Evolutionary conservation across 2,797 vertebrate genomes (phyloP).

Genomic region (Cryptoblepharus egeriae): DNA sequence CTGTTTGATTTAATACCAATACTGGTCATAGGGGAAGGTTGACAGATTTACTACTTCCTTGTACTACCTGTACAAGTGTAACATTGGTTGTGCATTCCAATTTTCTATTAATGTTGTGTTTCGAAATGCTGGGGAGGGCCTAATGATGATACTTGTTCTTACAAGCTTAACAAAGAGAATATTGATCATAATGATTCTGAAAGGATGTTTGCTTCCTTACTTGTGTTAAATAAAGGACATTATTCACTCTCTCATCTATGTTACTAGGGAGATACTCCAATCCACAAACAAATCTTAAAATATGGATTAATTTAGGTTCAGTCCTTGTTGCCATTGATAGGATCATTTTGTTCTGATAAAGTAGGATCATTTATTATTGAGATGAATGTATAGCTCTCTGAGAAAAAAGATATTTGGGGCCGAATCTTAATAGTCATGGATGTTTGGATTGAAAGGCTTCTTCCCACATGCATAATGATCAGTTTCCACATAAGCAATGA

Average conservation of each 20-base stretch:
- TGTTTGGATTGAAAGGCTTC: background rate
- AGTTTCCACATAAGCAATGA: background rate
- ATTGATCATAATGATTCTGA: background rate
- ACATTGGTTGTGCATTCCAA: too few relatives aligned
- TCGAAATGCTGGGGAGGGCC: background rate
- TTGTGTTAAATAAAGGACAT: rapidly evolving
- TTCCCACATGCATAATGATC: background rate
- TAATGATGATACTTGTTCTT: background rate
- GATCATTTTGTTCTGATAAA: background rate
- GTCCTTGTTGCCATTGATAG: background rate
- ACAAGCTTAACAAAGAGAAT: background rate
- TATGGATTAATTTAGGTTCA: background rate
- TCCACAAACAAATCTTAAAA: background rate
- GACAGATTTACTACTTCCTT: background rate
- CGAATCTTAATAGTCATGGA: background rate
- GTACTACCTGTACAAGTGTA: background rate
- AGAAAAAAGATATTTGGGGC: background rate
- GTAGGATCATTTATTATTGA: too few relatives aligned
- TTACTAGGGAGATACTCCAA: background rate
- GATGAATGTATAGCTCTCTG: background rate
- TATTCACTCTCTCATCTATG: constrained; percentile 4
- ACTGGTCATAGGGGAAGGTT: too few relatives aligned
- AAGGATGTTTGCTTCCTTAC: background rate
- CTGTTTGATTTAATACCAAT: too few relatives aligned
- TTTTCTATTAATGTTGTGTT: background rate